Evolutionary conservation across 2,797 vertebrate genomes (phyloP), one percentile per base, ranked within the genome.

Genomic region (Falco peregrinus): DNA sequence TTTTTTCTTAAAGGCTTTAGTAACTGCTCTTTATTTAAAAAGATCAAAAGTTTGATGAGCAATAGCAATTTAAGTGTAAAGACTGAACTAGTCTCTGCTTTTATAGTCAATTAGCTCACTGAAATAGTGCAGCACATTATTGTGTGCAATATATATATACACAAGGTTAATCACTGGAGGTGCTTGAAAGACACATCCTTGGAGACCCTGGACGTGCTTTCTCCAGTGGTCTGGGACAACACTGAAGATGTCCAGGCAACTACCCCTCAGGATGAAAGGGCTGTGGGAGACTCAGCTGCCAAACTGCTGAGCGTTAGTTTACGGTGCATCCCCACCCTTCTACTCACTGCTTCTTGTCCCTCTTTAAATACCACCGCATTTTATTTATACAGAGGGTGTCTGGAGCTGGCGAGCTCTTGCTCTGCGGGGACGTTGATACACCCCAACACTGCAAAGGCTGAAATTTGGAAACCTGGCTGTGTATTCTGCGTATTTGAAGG

Each of bases 401-500:
- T 20, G 41, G 35, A 90, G 50, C 51, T 17, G 25, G 28, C 0
- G 2, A 70, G 45, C 37, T 56, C 25, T 24, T 35, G 19, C 53
- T 91, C 11, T 7, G 33, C 0, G 6, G 50, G 28, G 64, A 39
- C 0, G 0, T 15, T 5, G 28, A 11, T 56, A 39, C 16, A 47
- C 7, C 10, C 33, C 2, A 1, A 19, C 19, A 21, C 57, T 16
- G 48, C 56, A 50, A 50, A 57, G 65, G 57, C 45, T 56, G n/a
- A 51, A 76, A 76, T 76, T 35, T 35, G 50, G 70, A 60, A 92
- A 21, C 65, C 67, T 43, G 41, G 7, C 54, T n/a, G 47, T 1
- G 0, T 39, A 16, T 65, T 48, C 84, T 8, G 14, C 0, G 0
- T 13, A 3, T 73, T 43, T 82, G 51, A n/a, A 75, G 31, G 31